phyloP scores from a whole-genome alignment of 2,797 vertebrate species.

The Catamblyrhynchus diadema region DNA sequence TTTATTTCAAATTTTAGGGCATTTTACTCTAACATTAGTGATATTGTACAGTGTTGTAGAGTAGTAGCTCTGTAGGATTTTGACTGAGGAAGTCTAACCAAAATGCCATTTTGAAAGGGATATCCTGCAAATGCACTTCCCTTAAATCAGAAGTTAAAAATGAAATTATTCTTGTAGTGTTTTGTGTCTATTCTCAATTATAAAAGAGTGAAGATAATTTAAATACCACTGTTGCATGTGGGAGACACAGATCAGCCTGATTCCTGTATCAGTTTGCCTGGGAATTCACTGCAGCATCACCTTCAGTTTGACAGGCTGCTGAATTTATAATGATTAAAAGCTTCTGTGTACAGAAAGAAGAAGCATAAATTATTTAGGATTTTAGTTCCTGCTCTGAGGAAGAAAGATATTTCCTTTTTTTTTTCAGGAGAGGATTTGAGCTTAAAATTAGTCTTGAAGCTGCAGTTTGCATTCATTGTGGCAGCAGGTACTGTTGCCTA shows the following conservation, averaged over 20 bases:
- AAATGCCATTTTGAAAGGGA: not conserved
- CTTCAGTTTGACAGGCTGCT: not conserved
- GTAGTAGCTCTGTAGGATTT: not conserved
- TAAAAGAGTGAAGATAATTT: not conserved
- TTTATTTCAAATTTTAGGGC: not conserved
- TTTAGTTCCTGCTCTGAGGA: not conserved
- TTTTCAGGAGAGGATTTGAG: not conserved
- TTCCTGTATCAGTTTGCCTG: not conserved
- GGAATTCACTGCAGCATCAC: not conserved
- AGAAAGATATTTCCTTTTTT: not conserved
- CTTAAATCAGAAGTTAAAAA: not conserved
- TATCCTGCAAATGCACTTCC: not conserved
- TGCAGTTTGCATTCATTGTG: not conserved
- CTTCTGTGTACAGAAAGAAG: not conserved
- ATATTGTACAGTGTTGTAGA: not conserved
- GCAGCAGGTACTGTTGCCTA: not conserved
- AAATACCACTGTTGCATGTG: not conserved
- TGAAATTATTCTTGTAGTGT: not conserved
- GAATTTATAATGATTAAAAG: conserved; percentile 3
- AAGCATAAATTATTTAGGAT: not conserved
- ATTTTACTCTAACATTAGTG: not conserved
- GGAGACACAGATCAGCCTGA: not conserved
- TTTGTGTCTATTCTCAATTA: not conserved
- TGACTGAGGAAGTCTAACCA: not conserved
- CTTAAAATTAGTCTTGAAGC: not conserved